Conservation (phyloP, 2,888 invertebrate genomes). For the Trachelus iudaicus region DNA sequence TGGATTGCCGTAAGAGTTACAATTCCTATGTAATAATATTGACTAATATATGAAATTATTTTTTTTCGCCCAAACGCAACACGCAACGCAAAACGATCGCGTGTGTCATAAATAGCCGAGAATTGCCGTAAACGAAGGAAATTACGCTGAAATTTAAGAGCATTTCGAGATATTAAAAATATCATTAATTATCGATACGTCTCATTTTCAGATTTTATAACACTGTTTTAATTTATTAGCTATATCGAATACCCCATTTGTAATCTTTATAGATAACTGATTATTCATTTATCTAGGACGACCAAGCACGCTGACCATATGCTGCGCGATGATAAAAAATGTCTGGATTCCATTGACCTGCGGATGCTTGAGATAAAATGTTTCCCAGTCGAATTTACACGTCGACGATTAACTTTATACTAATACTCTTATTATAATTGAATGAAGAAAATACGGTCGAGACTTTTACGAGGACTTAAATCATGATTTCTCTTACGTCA, state of each 20-base stretch:
- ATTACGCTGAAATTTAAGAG: neutral
- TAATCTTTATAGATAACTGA: constrained; percentile 12
- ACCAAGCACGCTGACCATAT: constrained; percentile 34
- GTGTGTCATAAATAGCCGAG: neutral
- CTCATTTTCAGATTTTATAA: neutral
- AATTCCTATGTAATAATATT: neutral
- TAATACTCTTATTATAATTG: neutral
- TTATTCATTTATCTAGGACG: constrained; percentile 47
- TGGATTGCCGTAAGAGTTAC: neutral
- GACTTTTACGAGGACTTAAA: neutral
- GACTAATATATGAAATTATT: neutral
- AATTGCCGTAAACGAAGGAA: neutral
- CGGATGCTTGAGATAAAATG: neutral
- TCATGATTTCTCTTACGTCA: neutral
- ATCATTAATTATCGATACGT: neutral
- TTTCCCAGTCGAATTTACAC: neutral
- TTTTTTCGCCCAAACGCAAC: neutral
- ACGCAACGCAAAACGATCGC: neutral
- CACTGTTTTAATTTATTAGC: neutral
- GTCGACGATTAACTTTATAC: neutral
- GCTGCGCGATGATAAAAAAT: constrained; percentile 14
- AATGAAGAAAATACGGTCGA: neutral
- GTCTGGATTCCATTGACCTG: neutral
- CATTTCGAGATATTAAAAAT: neutral
- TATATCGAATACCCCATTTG: neutral